Percentiles rank a stretch among this genome's conserved stretches.
Evolutionary conservation across 37 sponge, comb jelly and placozoan species (phyloP).

Genomic region (Amphimedon queenslandica): DNA sequence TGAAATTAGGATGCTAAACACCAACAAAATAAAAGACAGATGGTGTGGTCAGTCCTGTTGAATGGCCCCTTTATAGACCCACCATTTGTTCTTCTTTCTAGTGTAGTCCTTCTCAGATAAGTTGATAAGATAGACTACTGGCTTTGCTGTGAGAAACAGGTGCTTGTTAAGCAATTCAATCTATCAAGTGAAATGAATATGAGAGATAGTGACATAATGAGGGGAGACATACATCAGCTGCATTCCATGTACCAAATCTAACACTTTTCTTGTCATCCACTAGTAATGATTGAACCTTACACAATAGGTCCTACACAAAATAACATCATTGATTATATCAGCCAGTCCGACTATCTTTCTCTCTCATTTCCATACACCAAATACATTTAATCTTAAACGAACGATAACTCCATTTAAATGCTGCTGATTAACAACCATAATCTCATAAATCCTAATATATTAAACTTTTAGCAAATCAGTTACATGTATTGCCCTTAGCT

Average conservation of each 20-base stretch:
- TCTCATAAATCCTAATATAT: no score
- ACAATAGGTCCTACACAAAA: slow-evolving; percentile 53
- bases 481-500: no score
- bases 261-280: slow-evolving; percentile 64
- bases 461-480: no score
- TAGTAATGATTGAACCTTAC: slow-evolving; percentile 35
- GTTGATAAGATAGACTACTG: slow-evolving; percentile 94
- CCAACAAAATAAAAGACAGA: no score
- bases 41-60: no score
- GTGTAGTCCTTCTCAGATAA: slow-evolving; percentile 90
- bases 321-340: no score
- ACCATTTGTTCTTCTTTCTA: slow-evolving; percentile 97
- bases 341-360: no score
- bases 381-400: no score
- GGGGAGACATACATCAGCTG: slow-evolving; percentile 45
- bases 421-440: no score
- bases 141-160: slow-evolving; percentile 89
- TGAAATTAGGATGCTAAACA: no score
- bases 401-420: no score
- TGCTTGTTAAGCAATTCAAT: slow-evolving; percentile 94
- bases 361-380: no score
- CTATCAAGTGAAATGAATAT: slow-evolving; percentile 35
- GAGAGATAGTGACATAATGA: slow-evolving; percentile 7
- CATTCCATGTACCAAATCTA: slow-evolving; percentile 66
- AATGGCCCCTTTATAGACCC: neutral